A percentile compares a stretch with the other conserved stretches of the same genome.
Evolutionary conservation across 2,113 vertebrate species (phyloP).

Genomic region (Amphiprion ocellaris): DNA sequence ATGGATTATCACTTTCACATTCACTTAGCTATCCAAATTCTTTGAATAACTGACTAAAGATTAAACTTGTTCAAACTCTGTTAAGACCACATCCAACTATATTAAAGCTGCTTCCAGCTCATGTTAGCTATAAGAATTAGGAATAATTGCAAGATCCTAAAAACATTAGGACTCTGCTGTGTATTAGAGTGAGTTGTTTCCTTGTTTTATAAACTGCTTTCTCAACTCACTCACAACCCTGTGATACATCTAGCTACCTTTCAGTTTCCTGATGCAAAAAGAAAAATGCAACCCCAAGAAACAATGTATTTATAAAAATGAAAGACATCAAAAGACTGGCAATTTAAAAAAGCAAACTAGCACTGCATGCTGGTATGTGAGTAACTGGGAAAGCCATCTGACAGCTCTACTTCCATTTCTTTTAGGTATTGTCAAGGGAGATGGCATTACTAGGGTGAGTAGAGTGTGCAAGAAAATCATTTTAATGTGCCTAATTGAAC

Average conservation of each 20-base stretch:
- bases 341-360: conserved; percentile 14
- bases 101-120: background rate
- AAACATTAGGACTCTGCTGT: background rate
- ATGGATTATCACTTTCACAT: no score
- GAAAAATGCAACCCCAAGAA: background rate
- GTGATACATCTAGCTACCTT: background rate
- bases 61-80: no score
- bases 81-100: no score
- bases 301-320: conserved; percentile 3
- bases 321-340: conserved; percentile 4
- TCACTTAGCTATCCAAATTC: no score
- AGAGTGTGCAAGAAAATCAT: conserved; percentile 38
- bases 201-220: conserved; percentile 1
- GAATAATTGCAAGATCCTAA: background rate
- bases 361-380: conserved; percentile 4
- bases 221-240: background rate
- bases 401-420: conserved; percentile 19
- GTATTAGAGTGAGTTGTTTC: background rate
- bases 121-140: background rate
- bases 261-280: background rate
- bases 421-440: conserved; percentile 17
- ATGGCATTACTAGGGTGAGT: conserved; percentile 4
- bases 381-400: conserved; percentile 30
- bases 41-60: no score
- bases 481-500: conserved; percentile 55